These are phyloP conservation scores for Gymnarchus niloticus DNA, from an alignment of 2,113 vertebrate species.

Conservation along the genomic window DNA sequence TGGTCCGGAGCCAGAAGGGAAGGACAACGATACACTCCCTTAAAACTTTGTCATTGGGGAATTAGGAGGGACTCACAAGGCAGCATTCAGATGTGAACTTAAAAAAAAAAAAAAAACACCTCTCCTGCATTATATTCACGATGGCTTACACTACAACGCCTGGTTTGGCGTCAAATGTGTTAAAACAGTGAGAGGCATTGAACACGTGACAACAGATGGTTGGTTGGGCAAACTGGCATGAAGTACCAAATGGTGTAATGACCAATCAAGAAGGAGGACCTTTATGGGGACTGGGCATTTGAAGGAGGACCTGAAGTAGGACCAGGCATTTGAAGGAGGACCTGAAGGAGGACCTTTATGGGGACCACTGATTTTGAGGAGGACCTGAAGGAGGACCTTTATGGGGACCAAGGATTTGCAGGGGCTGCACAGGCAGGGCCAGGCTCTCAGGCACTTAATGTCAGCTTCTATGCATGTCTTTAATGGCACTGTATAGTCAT, in stretches of 20 bases:
- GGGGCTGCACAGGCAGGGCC: slow-evolving; percentile 48
- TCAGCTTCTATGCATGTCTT: slow-evolving; percentile 40
- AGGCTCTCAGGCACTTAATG: slow-evolving; percentile 69
- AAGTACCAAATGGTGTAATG: slow-evolving; percentile 30
- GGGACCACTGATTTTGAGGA: too few relatives aligned
- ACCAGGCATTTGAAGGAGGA: too few relatives aligned
- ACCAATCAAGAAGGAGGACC: too few relatives aligned
- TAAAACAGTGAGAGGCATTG: neutral
- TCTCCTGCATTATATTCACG: neutral
- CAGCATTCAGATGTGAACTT: neutral
- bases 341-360: too few relatives aligned
- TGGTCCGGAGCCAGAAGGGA: neutral
- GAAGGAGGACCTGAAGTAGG: too few relatives aligned
- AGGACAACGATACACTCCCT: neutral
- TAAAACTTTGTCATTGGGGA: neutral
- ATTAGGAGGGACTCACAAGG: neutral
- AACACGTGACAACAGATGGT: too few relatives aligned
- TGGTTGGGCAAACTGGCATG: neutral
- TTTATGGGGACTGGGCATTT: too few relatives aligned
- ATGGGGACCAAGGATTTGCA: slow-evolving; percentile 28
- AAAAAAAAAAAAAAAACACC: neutral
- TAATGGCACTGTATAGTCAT: slow-evolving; percentile 50
- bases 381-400: slow-evolving; percentile 31
- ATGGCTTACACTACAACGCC: neutral
- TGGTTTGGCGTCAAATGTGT: neutral